Conservation (phyloP, 2,888 invertebrate genomes). For the Synergus japonicus region DNA sequence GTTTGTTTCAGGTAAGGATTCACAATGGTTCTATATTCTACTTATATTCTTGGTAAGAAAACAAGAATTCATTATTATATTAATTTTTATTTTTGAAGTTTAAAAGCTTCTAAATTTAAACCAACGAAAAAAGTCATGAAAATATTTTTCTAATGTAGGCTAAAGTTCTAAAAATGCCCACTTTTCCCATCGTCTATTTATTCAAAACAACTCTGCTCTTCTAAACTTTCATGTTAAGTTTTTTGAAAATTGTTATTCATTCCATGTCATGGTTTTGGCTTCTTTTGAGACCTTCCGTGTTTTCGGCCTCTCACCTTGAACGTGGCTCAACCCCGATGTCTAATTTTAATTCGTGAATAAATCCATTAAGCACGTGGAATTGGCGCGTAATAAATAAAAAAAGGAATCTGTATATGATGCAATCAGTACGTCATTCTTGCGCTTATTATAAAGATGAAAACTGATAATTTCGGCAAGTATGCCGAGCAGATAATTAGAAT, state of each 20-base stretch:
- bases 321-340: constrained; percentile 14
- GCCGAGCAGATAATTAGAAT: too few relatives aligned
- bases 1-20: not conserved
- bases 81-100: not conserved
- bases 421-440: not conserved
- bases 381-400: constrained; percentile 12
- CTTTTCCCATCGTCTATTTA: not conserved
- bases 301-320: constrained; percentile 28
- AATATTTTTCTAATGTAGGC: not conserved
- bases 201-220: not conserved
- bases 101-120: not conserved
- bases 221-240: not conserved
- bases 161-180: not conserved
- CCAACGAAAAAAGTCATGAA: not conserved
- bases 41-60: not conserved
- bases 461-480: not conserved
- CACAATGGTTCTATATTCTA: not conserved
- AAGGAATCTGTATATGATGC: not conserved
- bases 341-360: constrained; percentile 25
- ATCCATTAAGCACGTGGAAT: constrained; percentile 24
- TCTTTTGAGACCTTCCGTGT: constrained; percentile 9
- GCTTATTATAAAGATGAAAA: not conserved
- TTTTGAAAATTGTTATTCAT: not conserved
- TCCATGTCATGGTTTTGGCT: not conserved
- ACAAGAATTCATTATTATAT: not conserved